Percentiles rank a stretch among this genome's conserved stretches.
Evolutionary conservation across 2,797 vertebrate species (phyloP).

Genomic region (Hippopotamyrus pictus): DNA sequence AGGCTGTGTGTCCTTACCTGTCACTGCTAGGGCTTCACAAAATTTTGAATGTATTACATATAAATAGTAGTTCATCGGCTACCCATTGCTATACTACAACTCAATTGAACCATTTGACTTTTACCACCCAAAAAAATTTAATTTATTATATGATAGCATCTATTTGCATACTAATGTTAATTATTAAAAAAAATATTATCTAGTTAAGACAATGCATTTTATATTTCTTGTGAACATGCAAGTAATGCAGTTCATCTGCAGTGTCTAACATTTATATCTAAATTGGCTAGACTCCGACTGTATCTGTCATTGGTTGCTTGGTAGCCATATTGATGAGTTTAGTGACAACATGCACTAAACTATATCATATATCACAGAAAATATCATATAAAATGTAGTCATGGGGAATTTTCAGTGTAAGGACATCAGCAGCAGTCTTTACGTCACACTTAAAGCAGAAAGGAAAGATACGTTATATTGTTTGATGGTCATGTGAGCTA

Average conservation of each 20-base stretch:
- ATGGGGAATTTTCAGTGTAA: background rate
- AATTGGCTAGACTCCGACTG: background rate
- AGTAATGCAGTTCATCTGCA: background rate
- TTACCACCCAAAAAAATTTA: background rate
- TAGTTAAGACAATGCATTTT: background rate
- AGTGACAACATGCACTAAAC: background rate
- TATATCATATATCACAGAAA: too few species aligned
- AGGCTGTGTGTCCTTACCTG: background rate
- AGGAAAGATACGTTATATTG: background rate
- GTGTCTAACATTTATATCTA: background rate
- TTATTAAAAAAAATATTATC: background rate
- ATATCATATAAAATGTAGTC: background rate
- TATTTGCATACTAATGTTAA: background rate
- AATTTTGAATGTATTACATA: background rate
- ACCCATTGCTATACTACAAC: background rate
- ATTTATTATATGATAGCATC: background rate
- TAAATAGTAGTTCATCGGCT: background rate
- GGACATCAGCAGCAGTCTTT: background rate
- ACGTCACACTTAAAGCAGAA: background rate
- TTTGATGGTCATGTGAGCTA: background rate
- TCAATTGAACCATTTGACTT: background rate
- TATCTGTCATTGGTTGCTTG: background rate
- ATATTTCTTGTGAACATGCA: background rate
- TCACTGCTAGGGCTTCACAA: background rate
- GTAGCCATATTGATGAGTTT: background rate